phyloP scores from a whole-genome alignment of 2,113 vertebrate species.

The Arenaria interpres region DNA sequence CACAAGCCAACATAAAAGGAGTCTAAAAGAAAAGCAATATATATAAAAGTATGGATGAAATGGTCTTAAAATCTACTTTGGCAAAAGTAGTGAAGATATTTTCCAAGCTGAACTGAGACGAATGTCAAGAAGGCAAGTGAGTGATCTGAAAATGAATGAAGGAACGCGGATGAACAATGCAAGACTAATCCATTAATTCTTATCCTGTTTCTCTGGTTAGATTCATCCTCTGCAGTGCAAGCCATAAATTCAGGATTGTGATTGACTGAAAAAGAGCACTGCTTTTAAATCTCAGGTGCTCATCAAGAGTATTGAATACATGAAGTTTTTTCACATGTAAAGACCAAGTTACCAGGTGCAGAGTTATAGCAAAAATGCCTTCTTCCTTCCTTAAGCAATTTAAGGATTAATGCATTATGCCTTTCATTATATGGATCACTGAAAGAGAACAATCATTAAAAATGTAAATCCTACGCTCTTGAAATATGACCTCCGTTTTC shows the following conservation, averaged over 20 bases:
- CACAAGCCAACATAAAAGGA: neutral
- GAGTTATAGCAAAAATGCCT: neutral
- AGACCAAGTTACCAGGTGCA: neutral
- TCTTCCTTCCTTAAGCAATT: neutral
- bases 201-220: neutral
- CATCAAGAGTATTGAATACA: neutral
- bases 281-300: constrained; percentile 18
- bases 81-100: constrained; percentile 18
- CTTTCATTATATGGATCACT: neutral
- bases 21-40: neutral
- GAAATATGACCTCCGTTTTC: neutral
- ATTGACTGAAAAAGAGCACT: constrained; percentile 18
- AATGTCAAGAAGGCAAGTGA: neutral
- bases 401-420: neutral
- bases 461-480: neutral
- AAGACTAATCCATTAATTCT: constrained; percentile 31
- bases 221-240: neutral
- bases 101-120: neutral
- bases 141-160: neutral
- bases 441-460: neutral
- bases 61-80: neutral
- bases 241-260: constrained; percentile 10
- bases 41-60: neutral
- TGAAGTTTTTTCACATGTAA: neutral
- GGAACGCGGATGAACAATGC: neutral